Base-by-base conservation (phyloP, 37 sponge, comb jelly and placozoan genomes). In the Geodia barretti region DNA sequence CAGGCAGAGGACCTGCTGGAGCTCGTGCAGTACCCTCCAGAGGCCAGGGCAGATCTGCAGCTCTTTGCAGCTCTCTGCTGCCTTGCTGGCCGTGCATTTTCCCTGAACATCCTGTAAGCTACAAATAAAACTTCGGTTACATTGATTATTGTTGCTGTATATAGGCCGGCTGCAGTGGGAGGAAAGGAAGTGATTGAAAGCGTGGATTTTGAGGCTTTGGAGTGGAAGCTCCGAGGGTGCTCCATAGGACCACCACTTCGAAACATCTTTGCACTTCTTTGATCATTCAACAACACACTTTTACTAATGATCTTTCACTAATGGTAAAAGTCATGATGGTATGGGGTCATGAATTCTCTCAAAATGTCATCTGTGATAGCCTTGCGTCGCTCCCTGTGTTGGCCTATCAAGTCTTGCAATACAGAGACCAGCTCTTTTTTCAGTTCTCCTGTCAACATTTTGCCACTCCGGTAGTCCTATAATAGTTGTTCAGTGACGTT, bases 381-480 rank as follows among this genome's bases (percentile, higher is more conserved):
- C 36, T 72, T 80, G 67, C 97, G 76, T 8, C 95, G 47, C 68
- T 93, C 91, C 33, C 89, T 94, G 81, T 94, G 90, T 0, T 76
- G 84, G 23, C 73, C 68, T 5, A 98, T 90, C 61, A 98, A 26
- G 25, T 79, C 77, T 74, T 91, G 94, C 39, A 98, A 70, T 9
- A 91, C 89, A 21, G 33, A 60, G 35, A 98, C 92, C 79, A 98
- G 85, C 85, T 86, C 83, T 74, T 96, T 96, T 88, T 98, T 98
- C 68, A 98, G 86, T 63, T 98, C 88, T 3, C 99, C 99, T 60
- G 98, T 91, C 76, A 98, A 78, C 83, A 98, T 80, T 1, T 72
- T 64, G 2, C 98, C 98, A 81, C 89, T 86, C 75, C 95, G 94
- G 60, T 98, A 98, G 36, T 84, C 90, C 95, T 97, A 59, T n/a